Evolutionary conservation across 2,888 invertebrate genomes (phyloP), one percentile per base, ranked within the genome.

Genomic region (Ormyrus labotus): DNA sequence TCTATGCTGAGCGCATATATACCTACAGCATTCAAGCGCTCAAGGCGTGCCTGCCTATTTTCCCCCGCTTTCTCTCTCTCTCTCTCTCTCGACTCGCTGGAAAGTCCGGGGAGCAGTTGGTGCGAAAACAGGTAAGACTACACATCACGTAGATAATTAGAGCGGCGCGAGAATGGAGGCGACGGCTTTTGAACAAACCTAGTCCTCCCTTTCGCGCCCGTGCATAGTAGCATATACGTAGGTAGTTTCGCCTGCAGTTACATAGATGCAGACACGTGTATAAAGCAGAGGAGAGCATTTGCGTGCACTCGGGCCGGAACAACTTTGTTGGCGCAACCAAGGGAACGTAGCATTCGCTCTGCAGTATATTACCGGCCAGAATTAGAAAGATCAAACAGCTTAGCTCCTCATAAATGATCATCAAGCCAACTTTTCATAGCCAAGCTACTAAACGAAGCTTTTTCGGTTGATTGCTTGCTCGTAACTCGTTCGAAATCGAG

Each of bases 121-220:
- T 11, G 63, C 60, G 34, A 70, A 78, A 68, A 13, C 68, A 68
- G 74, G 55, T 80, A 80, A 80, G 74, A 75, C 75, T 71, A 71
- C 64, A 75, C 75, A 67, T 80, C 70, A 71, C 55, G n/a, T 58
- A 75, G 65, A 80, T 80, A 80, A 80, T 80, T 80, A 71, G 61
- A 71, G 64, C 7, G 6, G 58, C 57, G 61, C 10, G 55, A 55
- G 68, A 76, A 69, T 76, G 63, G 70, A 11, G 50, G 58, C 68
- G 51, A 68, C 50, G 50, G 63, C 79, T 73, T 72, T 69, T 79
- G 69, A 79, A 73, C 67, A 68, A 79, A 73, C 57, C 57, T 34
- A 64, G 51, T 19, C 58, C 5, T 45, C 61, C 13, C 45, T 64
- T n/a, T 53, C 9, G n/a, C 48, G 11, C 19, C 7, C 58, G 4